Evolutionary conservation across 2,113 vertebrate genomes (phyloP), one percentile per base, ranked within the genome.

Genomic region (Ptilonorhynchus violaceus): DNA sequence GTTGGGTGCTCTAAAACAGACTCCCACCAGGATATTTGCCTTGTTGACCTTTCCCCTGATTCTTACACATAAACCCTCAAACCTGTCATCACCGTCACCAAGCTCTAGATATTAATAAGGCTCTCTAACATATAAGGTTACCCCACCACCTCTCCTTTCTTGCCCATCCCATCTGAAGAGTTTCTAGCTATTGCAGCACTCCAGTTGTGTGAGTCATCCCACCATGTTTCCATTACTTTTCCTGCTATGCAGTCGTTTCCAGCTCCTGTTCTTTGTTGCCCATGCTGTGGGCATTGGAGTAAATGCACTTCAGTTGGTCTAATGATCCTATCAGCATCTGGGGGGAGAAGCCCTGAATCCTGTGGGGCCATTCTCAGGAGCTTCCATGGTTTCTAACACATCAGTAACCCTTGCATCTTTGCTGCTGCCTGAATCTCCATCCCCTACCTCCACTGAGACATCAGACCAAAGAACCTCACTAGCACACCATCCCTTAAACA

Each of bases 291-390:
- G 27, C 22, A 27, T 10, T 55, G 33, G 33, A 46, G 11, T 39
- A 62, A 52, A 50, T 87, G 24, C 16, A 25, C 39, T 33, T 74
- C 9, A 4, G 1, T 6, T 52, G 62, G 62, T 9, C 37, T 83
- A 18, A 30, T 46, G 24, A 46, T 62, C 41, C 24, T 42, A 6
- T 13, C 33, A 31, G 18, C 9, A 52, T 74, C 63, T 25, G 9
- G 3, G 1, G 30, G n/a, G 8, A 68, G 37, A 47, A 69, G 10
- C 27, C 10, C 27, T 47, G 9, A 64, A 69, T 84, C 27, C 44
- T 74, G 1, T 0, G 0, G 60, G 46, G 28, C 53, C 11, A 2
- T 49, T 11, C 27, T 60, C 23, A 10, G 20, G 19, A 18, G 2
- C 39, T 55, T 60, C 19, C 7, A 5, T 33, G 31, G 25, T 88